Evolutionary conservation across 2,888 invertebrate genomes (phyloP), one percentile per base, ranked within the genome.

Genomic region (Anthophora plumipes): DNA sequence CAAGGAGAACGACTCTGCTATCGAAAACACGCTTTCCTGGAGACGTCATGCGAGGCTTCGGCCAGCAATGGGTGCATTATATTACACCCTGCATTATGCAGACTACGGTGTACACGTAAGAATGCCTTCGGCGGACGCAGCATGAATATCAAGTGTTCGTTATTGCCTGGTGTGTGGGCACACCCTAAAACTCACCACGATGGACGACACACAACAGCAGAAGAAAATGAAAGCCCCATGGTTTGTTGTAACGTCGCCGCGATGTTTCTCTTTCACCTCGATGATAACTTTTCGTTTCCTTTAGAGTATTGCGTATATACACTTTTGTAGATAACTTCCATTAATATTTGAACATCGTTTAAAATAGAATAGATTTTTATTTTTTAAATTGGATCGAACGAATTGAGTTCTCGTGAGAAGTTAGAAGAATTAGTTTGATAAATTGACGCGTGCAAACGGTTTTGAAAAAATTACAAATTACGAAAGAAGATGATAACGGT

Each of bases 81-180:
- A 69, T 77, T 83, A 72, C 85, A 54, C 46, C 66, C 74, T 46
- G 81, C 77, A 83, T 85, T 83, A 85, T 85, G 85, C 85, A 83
- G 85, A 73, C 50, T 55, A 60, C 73, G 73, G 31, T 20, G 60
- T 67, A 50, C 73, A 69, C 76, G 81, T 73, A 83, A 84, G 84
- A 84, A 84, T 85, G 75, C 73, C 77, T 70, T 75, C 61, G 81
- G 71, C 72, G 11, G 61, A 77, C 80, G 77, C 61, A 17, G 25
- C 60, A 41, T 72, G 85, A 83, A 85, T 85, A 81, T 77, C 85
- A 83, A 85, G 69, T 25, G 74, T 77, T 52, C 75, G 69, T 77
- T 74, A 72, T 59, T 69, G 71, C 60, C 46, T n/a, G 46, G 41
- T 63, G 75, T 61, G 68, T 75, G 81, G 84, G 71, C 85, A 68